phyloP scores from a whole-genome alignment of 2,113 vertebrate species.

The Forbesichthys agassizii region DNA sequence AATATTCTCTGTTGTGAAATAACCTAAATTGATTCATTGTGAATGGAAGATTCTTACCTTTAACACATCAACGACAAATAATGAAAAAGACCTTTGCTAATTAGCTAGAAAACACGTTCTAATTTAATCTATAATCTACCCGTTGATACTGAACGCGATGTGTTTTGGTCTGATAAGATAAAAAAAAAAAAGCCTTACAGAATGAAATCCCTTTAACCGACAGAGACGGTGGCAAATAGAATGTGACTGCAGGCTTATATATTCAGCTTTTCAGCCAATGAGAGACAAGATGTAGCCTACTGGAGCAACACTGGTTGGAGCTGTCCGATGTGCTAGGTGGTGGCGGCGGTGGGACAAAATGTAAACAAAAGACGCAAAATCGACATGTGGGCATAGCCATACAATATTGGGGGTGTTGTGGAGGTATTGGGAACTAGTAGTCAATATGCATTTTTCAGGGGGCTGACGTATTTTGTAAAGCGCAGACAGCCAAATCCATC shows the following conservation, averaged over 20 bases:
- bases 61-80: background rate
- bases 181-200: slow-evolving; percentile 14
- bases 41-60: slow-evolving; percentile 23
- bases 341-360: background rate
- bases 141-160: slow-evolving; percentile 53
- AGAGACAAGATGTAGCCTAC: background rate
- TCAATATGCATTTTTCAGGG: background rate
- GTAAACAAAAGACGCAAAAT: background rate
- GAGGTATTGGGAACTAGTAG: background rate
- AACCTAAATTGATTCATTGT: too few relatives aligned
- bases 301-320: slow-evolving; percentile 30
- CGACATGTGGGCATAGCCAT: background rate
- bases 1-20: background rate
- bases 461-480: background rate
- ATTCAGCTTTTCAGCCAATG: slow-evolving; percentile 39
- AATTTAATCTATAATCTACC: background rate
- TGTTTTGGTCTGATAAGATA: slow-evolving; percentile 19
- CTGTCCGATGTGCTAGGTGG: slow-evolving; percentile 27
- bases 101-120: slow-evolving; percentile 11
- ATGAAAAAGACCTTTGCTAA: background rate
- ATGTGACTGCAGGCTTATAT: background rate
- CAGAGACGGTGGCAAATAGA: slow-evolving; percentile 41
- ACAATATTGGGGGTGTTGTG: background rate
- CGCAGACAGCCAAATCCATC: background rate
- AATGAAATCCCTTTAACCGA: slow-evolving; percentile 32